phyloP scores from a whole-genome alignment of 2,113 vertebrate species.

The Diadophis punctatus region DNA sequence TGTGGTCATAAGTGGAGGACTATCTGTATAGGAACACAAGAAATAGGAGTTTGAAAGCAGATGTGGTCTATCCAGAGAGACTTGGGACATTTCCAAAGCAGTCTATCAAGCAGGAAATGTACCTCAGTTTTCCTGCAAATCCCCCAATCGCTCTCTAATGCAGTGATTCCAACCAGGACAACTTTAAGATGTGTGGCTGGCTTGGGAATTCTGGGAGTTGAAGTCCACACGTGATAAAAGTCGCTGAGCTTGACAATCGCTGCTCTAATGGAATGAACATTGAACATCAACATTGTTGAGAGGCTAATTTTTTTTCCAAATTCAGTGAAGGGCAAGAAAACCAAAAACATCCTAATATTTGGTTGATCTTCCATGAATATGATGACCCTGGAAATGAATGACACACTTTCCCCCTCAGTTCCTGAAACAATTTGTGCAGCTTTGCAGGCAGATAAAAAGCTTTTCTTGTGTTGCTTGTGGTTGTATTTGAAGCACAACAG shows the following conservation, averaged over 20 bases:
- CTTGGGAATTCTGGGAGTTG: not conserved
- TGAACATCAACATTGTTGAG: not conserved
- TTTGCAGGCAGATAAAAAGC: not conserved
- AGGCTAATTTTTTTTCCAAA: slow-evolving; percentile 24
- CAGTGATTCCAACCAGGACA: not conserved
- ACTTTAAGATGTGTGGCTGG: not conserved
- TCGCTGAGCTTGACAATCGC: not conserved
- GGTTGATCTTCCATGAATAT: slow-evolving; percentile 36
- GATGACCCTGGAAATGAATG: slow-evolving; percentile 48
- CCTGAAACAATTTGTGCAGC: slow-evolving; percentile 17
- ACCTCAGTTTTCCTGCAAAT: no score
- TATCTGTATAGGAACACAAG: no score
- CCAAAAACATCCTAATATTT: slow-evolving; percentile 15
- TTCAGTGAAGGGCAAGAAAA: slow-evolving; percentile 26
- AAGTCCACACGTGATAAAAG: not conserved
- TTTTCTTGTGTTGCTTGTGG: slow-evolving; percentile 6
- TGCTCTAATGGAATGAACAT: not conserved
- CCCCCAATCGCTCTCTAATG: no score
- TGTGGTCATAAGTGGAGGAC: no score
- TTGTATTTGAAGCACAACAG: not conserved
- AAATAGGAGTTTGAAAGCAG: no score
- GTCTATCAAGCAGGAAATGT: no score
- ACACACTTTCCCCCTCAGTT: slow-evolving; percentile 9
- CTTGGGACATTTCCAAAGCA: no score
- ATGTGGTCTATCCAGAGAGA: no score